These are phyloP conservation scores for Pygocentrus nattereri DNA, from an alignment of 2,797 vertebrate species.

Conservation along the genomic window DNA sequence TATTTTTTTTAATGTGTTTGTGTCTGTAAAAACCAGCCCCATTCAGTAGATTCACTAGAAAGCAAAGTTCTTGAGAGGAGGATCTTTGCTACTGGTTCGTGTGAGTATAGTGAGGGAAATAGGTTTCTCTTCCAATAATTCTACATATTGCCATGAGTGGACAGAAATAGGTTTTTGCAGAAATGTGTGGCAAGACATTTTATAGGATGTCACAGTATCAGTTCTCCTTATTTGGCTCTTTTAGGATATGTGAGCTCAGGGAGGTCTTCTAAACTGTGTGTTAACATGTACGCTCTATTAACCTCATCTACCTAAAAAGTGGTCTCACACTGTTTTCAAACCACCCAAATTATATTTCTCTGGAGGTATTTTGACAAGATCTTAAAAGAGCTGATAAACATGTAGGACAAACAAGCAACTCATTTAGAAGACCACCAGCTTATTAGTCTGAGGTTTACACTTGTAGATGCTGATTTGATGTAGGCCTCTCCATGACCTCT, in stretches of 20 bases:
- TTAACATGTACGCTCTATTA: no score
- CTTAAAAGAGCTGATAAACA: no score
- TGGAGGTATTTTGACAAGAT: no score
- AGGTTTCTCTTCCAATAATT: background rate
- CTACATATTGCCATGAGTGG: background rate
- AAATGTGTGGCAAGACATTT: conserved; percentile 1
- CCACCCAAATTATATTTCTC: no score
- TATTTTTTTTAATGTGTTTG: background rate
- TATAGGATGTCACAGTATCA: background rate
- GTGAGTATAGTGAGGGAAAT: no score
- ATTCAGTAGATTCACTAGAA: background rate
- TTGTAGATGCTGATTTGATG: background rate
- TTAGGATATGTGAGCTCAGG: no score
- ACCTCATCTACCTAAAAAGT: accelerated
- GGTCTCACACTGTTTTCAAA: no score
- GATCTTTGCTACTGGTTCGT: background rate
- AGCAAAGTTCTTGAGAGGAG: background rate
- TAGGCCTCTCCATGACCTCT: no score
- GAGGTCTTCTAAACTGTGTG: no score
- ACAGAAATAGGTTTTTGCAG: background rate
- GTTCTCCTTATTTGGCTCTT: background rate
- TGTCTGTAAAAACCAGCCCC: conserved; percentile 5
- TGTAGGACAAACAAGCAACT: no score
- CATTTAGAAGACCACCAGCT: no score
- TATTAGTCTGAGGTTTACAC: no score